These are phyloP conservation scores for Esox lucius DNA, from an alignment of 2,797 vertebrate species.

Conservation along the genomic window DNA sequence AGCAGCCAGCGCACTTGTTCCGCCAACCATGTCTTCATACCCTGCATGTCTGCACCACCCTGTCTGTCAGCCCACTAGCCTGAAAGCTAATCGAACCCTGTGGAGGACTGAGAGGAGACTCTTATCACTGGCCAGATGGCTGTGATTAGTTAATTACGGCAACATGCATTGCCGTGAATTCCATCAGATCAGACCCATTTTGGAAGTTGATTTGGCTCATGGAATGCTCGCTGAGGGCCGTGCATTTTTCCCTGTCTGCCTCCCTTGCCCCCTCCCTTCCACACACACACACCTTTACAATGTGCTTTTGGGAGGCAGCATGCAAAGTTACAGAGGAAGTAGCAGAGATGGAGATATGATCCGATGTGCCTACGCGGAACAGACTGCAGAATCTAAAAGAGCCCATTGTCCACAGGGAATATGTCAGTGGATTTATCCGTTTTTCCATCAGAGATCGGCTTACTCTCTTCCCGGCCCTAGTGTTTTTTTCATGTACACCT, in stretches of 20 bases:
- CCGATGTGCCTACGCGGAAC: conserved; percentile 35
- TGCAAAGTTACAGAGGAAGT: conserved; percentile 53
- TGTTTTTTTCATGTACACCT: not conserved
- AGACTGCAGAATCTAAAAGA: conserved; percentile 40
- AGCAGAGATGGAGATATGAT: conserved; percentile 30
- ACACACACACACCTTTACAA: conserved; percentile 34
- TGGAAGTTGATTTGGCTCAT: conserved; percentile 3
- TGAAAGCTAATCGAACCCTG: not conserved
- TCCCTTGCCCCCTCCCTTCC: conserved; percentile 35
- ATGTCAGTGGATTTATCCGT: conserved; percentile 27
- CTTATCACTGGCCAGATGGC: not conserved
- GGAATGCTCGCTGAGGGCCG: not conserved
- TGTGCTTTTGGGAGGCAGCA: conserved; percentile 33
- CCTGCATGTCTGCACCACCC: not conserved
- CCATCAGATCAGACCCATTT: conserved; percentile 14
- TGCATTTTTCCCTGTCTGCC: not conserved
- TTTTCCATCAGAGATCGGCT: conserved; percentile 32
- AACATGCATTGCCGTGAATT: not conserved
- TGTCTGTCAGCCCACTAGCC: not conserved
- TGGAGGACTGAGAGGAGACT: not conserved
- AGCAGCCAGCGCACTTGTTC: not conserved
- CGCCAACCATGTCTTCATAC: not conserved
- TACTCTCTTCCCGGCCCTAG: not conserved
- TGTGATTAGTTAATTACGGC: not conserved
- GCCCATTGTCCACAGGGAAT: conserved; percentile 44